A percentile compares a stretch with the other conserved stretches of the same genome.
These are phyloP conservation scores for Prosopocoilus inquinatus DNA, from an alignment of 2,888 invertebrate genomes.

Conservation along the genomic window DNA sequence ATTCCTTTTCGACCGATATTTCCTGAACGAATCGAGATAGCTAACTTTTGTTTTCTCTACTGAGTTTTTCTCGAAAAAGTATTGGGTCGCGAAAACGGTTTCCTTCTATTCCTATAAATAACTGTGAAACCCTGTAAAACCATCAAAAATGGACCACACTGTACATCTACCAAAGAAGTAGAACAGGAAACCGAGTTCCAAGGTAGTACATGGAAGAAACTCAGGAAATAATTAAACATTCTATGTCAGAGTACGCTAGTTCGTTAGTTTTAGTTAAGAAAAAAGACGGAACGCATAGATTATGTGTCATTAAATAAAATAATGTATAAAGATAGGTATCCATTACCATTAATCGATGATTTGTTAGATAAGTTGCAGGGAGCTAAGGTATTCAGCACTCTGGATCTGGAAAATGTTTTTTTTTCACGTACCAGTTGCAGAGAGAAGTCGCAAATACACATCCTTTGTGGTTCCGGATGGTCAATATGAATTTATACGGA, in stretches of 20 bases:
- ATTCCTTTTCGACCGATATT: too few species aligned
- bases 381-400: slow-evolving; percentile 32
- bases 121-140: too few species aligned
- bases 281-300: slow-evolving; percentile 30
- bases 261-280: slow-evolving; percentile 35
- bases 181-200: too few species aligned
- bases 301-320: slow-evolving; percentile 43
- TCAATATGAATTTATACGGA: slow-evolving; percentile 43
- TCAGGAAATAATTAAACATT: too few species aligned
- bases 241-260: slow-evolving; percentile 42
- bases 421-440: slow-evolving; percentile 40
- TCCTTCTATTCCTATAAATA: too few species aligned
- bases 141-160: too few species aligned
- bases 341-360: slow-evolving; percentile 43
- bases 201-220: too few species aligned
- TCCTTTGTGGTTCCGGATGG: slow-evolving; percentile 43
- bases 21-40: too few species aligned
- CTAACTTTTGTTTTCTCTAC: too few species aligned
- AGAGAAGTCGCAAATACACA: slow-evolving; percentile 36
- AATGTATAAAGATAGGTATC: slow-evolving; percentile 35
- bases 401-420: slow-evolving; percentile 41
- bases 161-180: too few species aligned
- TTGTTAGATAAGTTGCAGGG: slow-evolving; percentile 37
- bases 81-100: too few species aligned
- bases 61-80: too few species aligned